A percentile compares a stretch with the other conserved stretches of the same genome.
Evolutionary conservation across 2,888 invertebrate genomes (phyloP).

Genomic region (Drosophila flavopinicola): DNA sequence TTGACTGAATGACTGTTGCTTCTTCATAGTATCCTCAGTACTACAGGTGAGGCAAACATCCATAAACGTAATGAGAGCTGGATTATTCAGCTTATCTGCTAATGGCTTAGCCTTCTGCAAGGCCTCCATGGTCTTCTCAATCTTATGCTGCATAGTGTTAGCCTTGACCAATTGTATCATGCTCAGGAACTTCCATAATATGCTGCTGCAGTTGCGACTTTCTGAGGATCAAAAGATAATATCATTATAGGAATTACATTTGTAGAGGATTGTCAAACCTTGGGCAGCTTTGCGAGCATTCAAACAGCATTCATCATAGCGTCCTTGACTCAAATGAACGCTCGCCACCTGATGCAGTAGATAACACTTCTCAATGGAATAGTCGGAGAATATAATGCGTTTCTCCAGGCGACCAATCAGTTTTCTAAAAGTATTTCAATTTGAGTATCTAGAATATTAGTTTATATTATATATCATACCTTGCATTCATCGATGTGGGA

Average conservation of each 20-base stretch:
- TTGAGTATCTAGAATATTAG: not conserved
- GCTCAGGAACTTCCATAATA: slow-evolving; percentile 74
- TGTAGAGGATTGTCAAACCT: slow-evolving; percentile 6
- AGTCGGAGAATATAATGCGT: slow-evolving; percentile 73
- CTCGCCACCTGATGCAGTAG: slow-evolving; percentile 75
- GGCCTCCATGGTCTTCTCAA: slow-evolving; percentile 74
- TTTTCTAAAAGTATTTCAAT: slow-evolving; percentile 48
- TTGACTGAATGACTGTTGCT: not conserved
- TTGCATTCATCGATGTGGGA: slow-evolving; percentile 8
- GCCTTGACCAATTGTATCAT: slow-evolving; percentile 70
- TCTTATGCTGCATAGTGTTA: slow-evolving; percentile 70
- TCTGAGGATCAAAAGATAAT: slow-evolving; percentile 20
- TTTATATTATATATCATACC: slow-evolving; percentile 14
- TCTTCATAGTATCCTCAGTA: not conserved
- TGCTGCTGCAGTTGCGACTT: slow-evolving; percentile 59
- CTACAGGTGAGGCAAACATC: not conserved
- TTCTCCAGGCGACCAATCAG: slow-evolving; percentile 68
- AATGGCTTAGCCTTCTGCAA: slow-evolving; percentile 37
- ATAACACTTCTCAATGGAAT: slow-evolving; percentile 79
- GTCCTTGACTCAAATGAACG: slow-evolving; percentile 65
- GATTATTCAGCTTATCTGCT: slow-evolving; percentile 1
- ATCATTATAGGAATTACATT: too few species aligned
- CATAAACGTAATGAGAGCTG: slow-evolving; percentile 21
- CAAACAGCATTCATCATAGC: slow-evolving; percentile 76
- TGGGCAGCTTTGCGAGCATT: slow-evolving; percentile 72